These are phyloP conservation scores for Dynastes tityus DNA, from an alignment of 2,888 invertebrate species.

Conservation along the genomic window DNA sequence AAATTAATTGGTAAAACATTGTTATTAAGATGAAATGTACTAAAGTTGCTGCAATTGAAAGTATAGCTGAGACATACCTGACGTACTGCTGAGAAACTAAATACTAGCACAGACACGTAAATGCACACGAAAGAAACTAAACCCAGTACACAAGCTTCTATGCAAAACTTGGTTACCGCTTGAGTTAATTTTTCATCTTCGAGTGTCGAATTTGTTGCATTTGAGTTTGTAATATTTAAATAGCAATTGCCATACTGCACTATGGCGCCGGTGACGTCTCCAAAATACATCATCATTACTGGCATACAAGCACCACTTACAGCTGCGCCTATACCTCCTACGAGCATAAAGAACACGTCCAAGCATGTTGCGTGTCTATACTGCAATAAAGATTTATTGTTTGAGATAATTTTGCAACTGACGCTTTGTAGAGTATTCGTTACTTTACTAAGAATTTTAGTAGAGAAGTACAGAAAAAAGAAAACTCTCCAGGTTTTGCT, in stretches of 20 bases:
- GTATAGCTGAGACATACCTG: slow-evolving; percentile 72
- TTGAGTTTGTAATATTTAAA: slow-evolving; percentile 42
- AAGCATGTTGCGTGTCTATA: slow-evolving; percentile 76
- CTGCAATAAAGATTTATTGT: slow-evolving; percentile 67
- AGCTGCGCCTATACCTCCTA: slow-evolving; percentile 75
- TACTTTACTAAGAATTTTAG: no score
- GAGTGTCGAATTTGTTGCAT: slow-evolving; percentile 57
- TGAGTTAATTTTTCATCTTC: slow-evolving; percentile 69
- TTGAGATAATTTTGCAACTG: no score
- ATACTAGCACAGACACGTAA: slow-evolving; percentile 77
- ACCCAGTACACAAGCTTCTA: slow-evolving; percentile 76
- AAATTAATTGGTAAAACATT: slow-evolving; percentile 50
- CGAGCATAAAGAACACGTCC: slow-evolving; percentile 74
- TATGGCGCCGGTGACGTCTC: slow-evolving; percentile 77
- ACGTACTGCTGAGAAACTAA: slow-evolving; percentile 80
- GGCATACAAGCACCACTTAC: slow-evolving; percentile 78
- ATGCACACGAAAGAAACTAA: slow-evolving; percentile 74
- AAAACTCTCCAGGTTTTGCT: no score
- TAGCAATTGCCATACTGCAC: slow-evolving; percentile 67
- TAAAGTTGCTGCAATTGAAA: background rate
- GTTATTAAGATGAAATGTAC: background rate
- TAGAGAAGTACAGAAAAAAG: no score
- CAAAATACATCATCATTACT: slow-evolving; percentile 78
- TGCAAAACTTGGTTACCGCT: slow-evolving; percentile 73
- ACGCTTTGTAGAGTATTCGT: no score